Conservation (phyloP, 2,797 vertebrate genomes). For the Syncerus caffer region DNA sequence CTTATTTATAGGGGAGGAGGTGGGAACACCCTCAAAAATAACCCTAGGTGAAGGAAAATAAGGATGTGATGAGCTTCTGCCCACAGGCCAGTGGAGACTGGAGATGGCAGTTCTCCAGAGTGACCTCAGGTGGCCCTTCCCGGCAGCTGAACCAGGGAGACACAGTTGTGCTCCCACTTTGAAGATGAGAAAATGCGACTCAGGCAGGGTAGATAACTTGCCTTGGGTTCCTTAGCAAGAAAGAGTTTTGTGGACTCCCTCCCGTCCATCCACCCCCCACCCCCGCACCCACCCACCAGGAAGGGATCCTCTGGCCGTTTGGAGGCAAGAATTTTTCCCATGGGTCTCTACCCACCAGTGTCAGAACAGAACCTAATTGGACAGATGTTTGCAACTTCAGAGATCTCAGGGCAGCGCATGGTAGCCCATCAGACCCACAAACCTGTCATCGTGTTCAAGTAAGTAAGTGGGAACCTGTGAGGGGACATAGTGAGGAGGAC, state of each 20-base stretch:
- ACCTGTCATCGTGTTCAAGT: neutral
- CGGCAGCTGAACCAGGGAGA: neutral
- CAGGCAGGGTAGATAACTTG: neutral
- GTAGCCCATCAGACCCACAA: neutral
- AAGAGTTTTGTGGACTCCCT: neutral
- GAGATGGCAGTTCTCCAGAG: neutral
- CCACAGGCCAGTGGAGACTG: accelerated
- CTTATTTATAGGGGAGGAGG: neutral
- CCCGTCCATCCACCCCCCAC: neutral
- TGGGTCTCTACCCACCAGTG: neutral
- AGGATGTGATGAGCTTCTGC: neutral
- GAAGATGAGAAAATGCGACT: neutral
- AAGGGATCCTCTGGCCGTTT: neutral
- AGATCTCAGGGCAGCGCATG: neutral
- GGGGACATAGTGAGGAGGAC: neutral
- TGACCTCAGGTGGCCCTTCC: neutral
- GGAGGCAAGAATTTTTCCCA: neutral
- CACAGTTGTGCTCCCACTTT: neutral
- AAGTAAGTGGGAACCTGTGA: neutral
- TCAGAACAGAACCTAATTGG: neutral
- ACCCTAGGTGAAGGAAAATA: neutral
- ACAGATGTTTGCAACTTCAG: neutral
- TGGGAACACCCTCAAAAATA: neutral
- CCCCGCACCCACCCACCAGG: neutral
- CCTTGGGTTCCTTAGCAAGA: neutral